Base-by-base conservation (phyloP, 2,797 vertebrate species). In the Australoheros facetus region DNA sequence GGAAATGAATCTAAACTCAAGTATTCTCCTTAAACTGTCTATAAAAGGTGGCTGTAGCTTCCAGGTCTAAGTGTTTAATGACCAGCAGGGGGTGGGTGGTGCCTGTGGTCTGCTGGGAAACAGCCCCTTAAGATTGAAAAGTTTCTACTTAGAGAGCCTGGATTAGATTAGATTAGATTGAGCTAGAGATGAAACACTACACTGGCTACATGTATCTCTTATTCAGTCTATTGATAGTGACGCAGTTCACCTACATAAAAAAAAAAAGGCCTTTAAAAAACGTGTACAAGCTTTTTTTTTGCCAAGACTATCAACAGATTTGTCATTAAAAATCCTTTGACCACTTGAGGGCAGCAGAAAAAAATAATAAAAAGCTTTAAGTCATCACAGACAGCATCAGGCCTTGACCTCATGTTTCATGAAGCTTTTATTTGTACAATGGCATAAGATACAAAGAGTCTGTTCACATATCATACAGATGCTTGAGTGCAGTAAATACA, bases 391-490 rank as follows among this genome's bases (percentile, higher is more conserved):
- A 2, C 10, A 4, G 32, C 56, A 30, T 11, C 39, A 74, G 37
- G 42, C 77, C 6, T 28, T 4, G 3, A 39, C 2, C 5, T 70
- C 42, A 39, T 32, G 72, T 89, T 88, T 82, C 73, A 90, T 81
- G 81, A 89, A 88, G 89, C 79, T 73, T 95, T 95, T 94, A 95
- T 95, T 96, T 93, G 80, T 91, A 94, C 93, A 93, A 92, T 85
- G 94, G 91, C 89, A 92, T 88, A 85, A 94, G 91, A 94, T 93
- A 93, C 92, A 95, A 96, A 95, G 91, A 88, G 90, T 93, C 73
- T 57, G 84, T 85, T 87, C 88, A 92, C 90, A 84, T 87, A 54
- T 88, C 77, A 59, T 83, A 91, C 84, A 89, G 79, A 88, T 80
- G 85, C 78, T 83, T 80, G 28, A 58, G 75, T 90, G 87, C 69